A percentile compares a stretch with the other conserved stretches of the same genome.
These are phyloP conservation scores for Drosophila pruinosa DNA, from an alignment of 1,140 invertebrate species.

Conservation along the genomic window DNA sequence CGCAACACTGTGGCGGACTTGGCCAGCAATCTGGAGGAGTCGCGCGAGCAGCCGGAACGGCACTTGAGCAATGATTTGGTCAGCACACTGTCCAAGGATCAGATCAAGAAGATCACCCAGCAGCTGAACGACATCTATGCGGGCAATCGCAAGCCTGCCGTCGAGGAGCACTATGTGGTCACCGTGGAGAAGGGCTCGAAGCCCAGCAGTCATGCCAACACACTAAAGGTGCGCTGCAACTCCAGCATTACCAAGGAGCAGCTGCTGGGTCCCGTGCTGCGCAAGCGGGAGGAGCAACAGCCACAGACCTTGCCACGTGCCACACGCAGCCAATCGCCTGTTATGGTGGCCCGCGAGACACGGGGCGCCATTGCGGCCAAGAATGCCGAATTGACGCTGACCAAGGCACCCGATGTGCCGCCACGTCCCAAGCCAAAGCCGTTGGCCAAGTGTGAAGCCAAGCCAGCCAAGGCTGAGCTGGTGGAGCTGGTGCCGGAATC, in stretches of 20 bases:
- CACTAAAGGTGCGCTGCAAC: conserved; percentile 88
- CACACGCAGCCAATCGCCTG: conserved; percentile 83
- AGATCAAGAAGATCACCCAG: conserved; percentile 91
- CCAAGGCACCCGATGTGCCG: conserved; percentile 31
- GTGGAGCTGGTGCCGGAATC: conserved; percentile 83
- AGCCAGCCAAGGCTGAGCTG: conserved; percentile 54
- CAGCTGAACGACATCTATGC: conserved; percentile 93
- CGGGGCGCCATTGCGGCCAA: conserved; percentile 86
- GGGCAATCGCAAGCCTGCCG: conserved; percentile 72
- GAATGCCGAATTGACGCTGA: conserved; percentile 81
- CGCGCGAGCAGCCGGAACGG: conserved; percentile 44
- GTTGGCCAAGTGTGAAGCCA: conserved; percentile 23
- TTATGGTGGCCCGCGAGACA: conserved; percentile 86
- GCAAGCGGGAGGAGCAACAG: conserved; percentile 70
- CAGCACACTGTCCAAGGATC: conserved; percentile 92
- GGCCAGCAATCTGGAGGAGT: conserved; percentile 86
- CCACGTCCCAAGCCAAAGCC: conserved; percentile 10
- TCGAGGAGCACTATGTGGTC: conserved; percentile 85
- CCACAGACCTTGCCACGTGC: conserved; percentile 50
- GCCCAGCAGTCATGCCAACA: conserved; percentile 71
- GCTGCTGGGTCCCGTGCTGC: conserved; percentile 78
- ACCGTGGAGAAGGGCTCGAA: conserved; percentile 84
- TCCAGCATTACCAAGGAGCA: conserved; percentile 84
- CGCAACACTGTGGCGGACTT: conserved; percentile 91
- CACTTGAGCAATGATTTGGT: conserved; percentile 89